Evolutionary conservation across 2,797 vertebrate genomes (phyloP).

Genomic region (Nyctalus aviator): DNA sequence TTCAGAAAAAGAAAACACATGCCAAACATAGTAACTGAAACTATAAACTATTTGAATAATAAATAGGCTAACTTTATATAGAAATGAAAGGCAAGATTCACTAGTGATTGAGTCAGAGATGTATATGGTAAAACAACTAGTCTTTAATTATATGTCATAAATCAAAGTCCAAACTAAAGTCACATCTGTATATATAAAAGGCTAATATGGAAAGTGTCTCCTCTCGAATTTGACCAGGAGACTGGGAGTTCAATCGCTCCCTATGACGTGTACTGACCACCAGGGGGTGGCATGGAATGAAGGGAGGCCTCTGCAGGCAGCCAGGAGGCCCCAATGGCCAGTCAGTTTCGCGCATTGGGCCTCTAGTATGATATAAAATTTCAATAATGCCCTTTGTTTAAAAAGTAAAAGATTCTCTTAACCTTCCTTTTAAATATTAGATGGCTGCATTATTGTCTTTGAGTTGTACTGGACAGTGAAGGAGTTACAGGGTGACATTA

Average conservation of each 20-base stretch:
- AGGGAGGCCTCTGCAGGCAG: too few relatives aligned
- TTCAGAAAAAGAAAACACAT: neutral
- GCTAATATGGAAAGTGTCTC: too few relatives aligned
- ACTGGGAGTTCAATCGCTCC: too few relatives aligned
- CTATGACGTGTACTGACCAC: too few relatives aligned
- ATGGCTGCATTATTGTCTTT: neutral
- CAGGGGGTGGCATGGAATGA: too few relatives aligned
- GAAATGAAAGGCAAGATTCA: conserved; percentile 43
- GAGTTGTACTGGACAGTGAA: neutral
- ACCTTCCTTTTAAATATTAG: neutral
- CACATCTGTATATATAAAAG: neutral
- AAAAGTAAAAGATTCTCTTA: neutral
- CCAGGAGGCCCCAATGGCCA: too few relatives aligned
- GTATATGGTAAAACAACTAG: neutral
- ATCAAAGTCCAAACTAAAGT: conserved; percentile 49
- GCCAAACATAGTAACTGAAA: neutral
- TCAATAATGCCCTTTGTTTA: neutral
- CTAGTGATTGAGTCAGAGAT: neutral
- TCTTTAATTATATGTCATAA: conserved; percentile 25
- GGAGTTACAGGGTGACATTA: neutral
- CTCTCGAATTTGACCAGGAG: too few relatives aligned
- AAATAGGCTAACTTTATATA: neutral
- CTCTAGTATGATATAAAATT: neutral
- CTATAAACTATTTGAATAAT: neutral
- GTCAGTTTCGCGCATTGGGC: too few relatives aligned